These are phyloP conservation scores for Ciconia nigra DNA, from an alignment of 2,797 vertebrate genomes.

Conservation along the genomic window DNA sequence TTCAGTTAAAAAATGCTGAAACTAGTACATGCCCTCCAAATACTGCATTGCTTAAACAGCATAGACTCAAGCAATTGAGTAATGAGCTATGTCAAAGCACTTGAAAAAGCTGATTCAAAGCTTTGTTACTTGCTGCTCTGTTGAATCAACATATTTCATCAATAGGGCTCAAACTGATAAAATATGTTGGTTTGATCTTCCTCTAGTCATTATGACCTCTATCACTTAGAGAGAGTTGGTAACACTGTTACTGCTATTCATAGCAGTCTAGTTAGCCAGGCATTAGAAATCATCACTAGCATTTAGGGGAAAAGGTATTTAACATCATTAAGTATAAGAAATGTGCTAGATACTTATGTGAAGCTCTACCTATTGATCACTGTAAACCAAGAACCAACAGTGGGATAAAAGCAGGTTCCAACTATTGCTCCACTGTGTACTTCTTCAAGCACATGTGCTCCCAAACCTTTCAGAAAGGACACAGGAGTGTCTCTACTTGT, in stretches of 20 bases:
- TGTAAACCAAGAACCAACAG: neutral
- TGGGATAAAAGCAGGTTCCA: neutral
- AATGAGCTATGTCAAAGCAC: neutral
- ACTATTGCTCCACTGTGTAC: neutral
- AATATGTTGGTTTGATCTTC: neutral
- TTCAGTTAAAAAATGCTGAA: neutral
- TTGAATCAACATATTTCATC: neutral
- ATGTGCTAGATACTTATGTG: neutral
- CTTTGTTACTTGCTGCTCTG: neutral
- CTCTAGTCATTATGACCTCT: neutral
- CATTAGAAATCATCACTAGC: neutral
- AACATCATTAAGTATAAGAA: neutral
- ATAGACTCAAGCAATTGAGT: neutral
- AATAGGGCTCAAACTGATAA: neutral
- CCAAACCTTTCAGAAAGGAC: neutral
- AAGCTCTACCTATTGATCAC: neutral
- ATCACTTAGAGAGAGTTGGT: neutral
- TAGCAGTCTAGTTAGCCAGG: neutral
- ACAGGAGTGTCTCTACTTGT: neutral
- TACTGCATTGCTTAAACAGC: neutral
- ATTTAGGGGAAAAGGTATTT: neutral
- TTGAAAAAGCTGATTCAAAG: neutral
- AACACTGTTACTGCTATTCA: neutral
- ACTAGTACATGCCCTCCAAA: neutral
- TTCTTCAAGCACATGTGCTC: neutral